Base-by-base conservation (phyloP, 2,888 invertebrate genomes). In the Nasonia oneida region DNA sequence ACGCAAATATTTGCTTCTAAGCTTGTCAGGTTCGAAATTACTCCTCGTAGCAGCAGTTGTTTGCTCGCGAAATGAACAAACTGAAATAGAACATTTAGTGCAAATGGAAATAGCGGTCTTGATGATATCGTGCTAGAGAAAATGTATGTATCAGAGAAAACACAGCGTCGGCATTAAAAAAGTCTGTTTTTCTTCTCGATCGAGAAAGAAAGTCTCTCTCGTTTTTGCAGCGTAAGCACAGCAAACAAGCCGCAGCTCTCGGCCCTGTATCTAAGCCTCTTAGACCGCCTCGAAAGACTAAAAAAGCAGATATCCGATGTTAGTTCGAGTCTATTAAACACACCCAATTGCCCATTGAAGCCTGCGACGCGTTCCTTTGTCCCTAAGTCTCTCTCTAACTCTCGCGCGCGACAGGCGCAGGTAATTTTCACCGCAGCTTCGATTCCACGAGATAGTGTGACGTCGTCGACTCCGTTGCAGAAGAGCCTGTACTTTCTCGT, bases 401-500 rank as follows among this genome's bases (percentile, higher is more conserved):
- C 29, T 29, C 29, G 29, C 29, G 29, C 53, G 80, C 57, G 50
- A 57, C 80, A 53, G 15, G 81, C 18, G 29, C 57, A 73, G 70
- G 39, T 67, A 77, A 86, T 82, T 83, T 86, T 83, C 82, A 78
- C 76, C 81, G 37, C n/a, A 76, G 67, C 39, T 37, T 53, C 42
- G 42, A 67, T 76, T 37, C 73, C 42, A 12, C 29, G 18, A 33
- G 50, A 71, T 81, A 50, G 50, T 50, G 37, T 71, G 37, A 53
- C 33, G 42, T n/a, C 78, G 37, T 33, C 10, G 29, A 42, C 39
- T 39, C 15, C 5, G 18, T 29, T 12, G 15, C 18, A 50, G 50
- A 53, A 18, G 29, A 39, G 37, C 71, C 3, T 37, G 79, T 81
- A 88, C 87, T 90, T 90, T 90, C 88, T 87, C 88, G 88, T 85